Base-by-base conservation (phyloP, 2,888 invertebrate species). In the Acanthosoma haemorrhoidale region DNA sequence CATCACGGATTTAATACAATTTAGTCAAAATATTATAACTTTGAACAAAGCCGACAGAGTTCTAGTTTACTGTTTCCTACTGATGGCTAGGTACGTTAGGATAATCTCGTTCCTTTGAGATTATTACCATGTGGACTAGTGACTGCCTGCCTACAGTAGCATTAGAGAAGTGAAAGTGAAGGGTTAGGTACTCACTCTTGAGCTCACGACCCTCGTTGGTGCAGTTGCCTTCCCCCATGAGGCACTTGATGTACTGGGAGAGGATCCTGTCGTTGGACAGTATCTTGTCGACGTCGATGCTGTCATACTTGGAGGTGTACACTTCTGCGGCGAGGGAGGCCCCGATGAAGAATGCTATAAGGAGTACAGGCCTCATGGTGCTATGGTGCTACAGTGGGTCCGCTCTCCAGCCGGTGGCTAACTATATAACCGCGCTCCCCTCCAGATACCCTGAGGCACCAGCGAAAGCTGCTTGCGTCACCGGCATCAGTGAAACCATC, bases 161-260 rank as follows among this genome's bases (percentile, higher is more conserved):
- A n/a, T n/a, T n/a, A n/a, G n/a, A n/a, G n/a, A n/a, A n/a, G n/a
- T n/a, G n/a, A n/a, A n/a, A n/a, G n/a, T n/a, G n/a, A n/a, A n/a
- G n/a, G n/a, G n/a, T n/a, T n/a, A n/a, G n/a, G n/a, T 73, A 81
- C 85, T 85, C 77, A 86, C 86, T 83, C 78, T 83, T 86, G 32
- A 86, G 78, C 78, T 86, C 85, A 43, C 84, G 81, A 61, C 84
- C 86, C 76, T 86, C 86, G 1, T 83, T 78, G 0, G 85, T 85
- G 76, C 86, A 86, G 2, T 83, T 80, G 9, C 85, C 86, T 75
- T 85, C 82, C 5, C 85, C 86, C 80, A 86, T 80, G 77, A 86
- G 77, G 75, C 87, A 87, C 75, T 83, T 84, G 74, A 87, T 83
- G 77, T 87, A 87, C 78, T 83, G 84, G n/a, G 81, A 81, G 8